Evolutionary conservation across 2,113 vertebrate genomes (phyloP).

Genomic region (Merops nubicus): DNA sequence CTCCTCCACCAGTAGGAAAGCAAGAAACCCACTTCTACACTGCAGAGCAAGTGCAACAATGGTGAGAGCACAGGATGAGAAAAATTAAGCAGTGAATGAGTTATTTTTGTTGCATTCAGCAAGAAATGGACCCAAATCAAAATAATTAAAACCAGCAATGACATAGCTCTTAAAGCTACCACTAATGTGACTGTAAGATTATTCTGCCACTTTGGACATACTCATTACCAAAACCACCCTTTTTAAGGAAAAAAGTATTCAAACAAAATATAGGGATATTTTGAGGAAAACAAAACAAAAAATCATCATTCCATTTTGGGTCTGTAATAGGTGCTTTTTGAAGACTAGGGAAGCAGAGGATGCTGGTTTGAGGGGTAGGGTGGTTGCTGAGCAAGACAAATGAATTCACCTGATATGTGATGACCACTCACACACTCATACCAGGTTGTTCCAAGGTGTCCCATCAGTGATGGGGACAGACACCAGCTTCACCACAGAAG

Average conservation of each 20-base stretch:
- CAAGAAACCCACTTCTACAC: background rate
- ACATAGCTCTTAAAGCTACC: background rate
- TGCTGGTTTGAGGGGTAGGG: background rate
- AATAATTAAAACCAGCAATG: background rate
- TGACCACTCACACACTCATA: background rate
- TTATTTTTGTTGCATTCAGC: background rate
- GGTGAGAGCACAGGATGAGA: background rate
- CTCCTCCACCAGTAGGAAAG: background rate
- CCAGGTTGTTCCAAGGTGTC: background rate
- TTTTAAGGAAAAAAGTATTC: background rate
- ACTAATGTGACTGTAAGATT: background rate
- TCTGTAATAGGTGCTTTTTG: background rate
- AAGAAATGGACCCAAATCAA: background rate
- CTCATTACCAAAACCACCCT: background rate
- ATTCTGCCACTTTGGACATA: background rate
- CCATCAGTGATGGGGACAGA: background rate
- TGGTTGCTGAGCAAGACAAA: background rate
- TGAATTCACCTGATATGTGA: background rate
- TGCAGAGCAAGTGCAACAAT: background rate
- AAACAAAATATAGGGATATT: background rate
- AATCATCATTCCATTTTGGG: background rate
- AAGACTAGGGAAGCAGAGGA: background rate
- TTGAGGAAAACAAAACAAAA: background rate
- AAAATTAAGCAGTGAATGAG: background rate
- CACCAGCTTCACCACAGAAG: background rate